These are phyloP conservation scores for Tangara arthus DNA, from an alignment of 2,797 vertebrate genomes.

Conservation along the genomic window DNA sequence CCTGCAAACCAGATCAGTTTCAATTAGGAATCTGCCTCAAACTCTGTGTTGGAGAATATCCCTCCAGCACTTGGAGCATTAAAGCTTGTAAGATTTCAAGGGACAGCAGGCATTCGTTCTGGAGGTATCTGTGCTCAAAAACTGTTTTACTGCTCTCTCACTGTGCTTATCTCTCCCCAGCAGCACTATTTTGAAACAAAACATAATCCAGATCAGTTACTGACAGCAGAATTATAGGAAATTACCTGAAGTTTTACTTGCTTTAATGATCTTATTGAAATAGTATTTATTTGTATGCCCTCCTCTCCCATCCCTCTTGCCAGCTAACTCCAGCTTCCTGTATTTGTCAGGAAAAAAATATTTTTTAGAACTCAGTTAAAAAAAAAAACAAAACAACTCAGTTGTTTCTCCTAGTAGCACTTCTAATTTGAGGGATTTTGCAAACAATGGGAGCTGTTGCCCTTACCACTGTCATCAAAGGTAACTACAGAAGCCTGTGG, in stretches of 20 bases:
- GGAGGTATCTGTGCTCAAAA: background rate
- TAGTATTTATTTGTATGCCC: background rate
- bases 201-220: constrained; percentile 29
- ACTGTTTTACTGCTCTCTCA: background rate
- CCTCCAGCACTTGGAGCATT: background rate
- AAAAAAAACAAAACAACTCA: background rate
- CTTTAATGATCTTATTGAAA: constrained; percentile 3
- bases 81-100: constrained; percentile 12
- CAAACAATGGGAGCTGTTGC: background rate
- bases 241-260: constrained; percentile 48
- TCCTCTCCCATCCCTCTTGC: background rate
- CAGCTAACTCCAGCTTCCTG: constrained; percentile 6
- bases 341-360: background rate
- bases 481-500: background rate
- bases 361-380: background rate
- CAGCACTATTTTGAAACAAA: constrained; percentile 53
- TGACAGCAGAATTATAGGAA: constrained; percentile 47
- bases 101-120: background rate
- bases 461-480: background rate
- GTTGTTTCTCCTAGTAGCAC: background rate
- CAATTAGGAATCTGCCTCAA: constrained; percentile 27
- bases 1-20: constrained; percentile 19
- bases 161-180: constrained; percentile 9
- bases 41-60: background rate
- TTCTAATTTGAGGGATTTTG: background rate